Percentiles rank a stretch among this genome's conserved stretches.
Conservation (phyloP, 2,888 invertebrate species). For the Philopedon plagiatum region DNA sequence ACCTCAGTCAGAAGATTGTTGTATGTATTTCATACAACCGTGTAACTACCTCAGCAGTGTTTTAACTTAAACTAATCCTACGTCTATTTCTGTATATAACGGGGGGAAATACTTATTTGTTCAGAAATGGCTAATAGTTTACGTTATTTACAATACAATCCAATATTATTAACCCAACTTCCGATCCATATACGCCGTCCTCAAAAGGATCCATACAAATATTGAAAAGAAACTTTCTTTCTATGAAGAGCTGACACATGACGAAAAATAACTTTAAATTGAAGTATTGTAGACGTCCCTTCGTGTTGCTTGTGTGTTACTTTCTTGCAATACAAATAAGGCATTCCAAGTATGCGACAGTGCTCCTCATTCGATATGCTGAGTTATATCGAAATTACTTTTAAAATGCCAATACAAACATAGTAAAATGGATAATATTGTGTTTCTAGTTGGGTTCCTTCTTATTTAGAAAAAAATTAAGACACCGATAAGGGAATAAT, state of each 20-base stretch:
- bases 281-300: conserved; percentile 43
- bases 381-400: conserved; percentile 1
- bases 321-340: conserved; percentile 11
- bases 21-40: too few species aligned
- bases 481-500: too few species aligned
- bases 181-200: neutral
- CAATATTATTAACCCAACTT: neutral
- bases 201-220: conserved; percentile 38
- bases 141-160: too few species aligned
- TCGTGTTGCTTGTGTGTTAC: conserved; percentile 28
- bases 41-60: too few species aligned
- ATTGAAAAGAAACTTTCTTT: conserved; percentile 41
- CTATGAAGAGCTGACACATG: conserved; percentile 35
- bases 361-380: neutral
- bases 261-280: conserved; percentile 41
- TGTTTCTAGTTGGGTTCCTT: too few species aligned
- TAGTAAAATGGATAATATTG: too few species aligned
- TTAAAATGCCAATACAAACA: neutral
- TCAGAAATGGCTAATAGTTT: too few species aligned
- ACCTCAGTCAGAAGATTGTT: too few species aligned
- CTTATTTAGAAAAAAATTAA: too few species aligned
- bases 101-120: too few species aligned
- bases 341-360: neutral
- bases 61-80: too few species aligned
- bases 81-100: too few species aligned